Conservation (phyloP, 37 sponge, comb jelly and placozoan species). For the Hormiphora californensis region DNA sequence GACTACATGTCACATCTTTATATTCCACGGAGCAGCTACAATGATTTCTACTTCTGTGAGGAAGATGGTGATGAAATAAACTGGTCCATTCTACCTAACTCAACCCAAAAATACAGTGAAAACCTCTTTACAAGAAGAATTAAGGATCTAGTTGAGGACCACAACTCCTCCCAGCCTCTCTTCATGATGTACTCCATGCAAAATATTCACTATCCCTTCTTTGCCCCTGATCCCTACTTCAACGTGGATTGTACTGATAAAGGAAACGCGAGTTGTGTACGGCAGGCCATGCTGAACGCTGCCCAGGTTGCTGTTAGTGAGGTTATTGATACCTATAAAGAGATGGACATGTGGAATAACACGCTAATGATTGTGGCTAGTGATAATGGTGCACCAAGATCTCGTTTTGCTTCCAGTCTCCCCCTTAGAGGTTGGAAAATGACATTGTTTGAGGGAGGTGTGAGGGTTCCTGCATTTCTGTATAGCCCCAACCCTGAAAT, state of each 20-base stretch:
- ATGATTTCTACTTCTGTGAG: neutral
- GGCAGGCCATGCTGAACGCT: conserved; percentile 58
- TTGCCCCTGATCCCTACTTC: conserved; percentile 57
- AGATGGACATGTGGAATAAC: conserved; percentile 60
- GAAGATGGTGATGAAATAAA: neutral
- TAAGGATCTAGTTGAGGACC: conserved; percentile 20
- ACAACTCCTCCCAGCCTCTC: conserved; percentile 55
- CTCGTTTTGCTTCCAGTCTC: too few species aligned
- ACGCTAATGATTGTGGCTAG: conserved; percentile 56
- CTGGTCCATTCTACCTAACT: neutral
- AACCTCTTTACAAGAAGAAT: too few species aligned
- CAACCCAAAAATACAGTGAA: neutral
- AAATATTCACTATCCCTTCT: conserved; percentile 51
- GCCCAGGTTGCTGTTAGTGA: conserved; percentile 54
- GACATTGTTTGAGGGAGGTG: too few species aligned
- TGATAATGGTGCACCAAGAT: conserved; percentile 61
- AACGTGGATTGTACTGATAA: conserved; percentile 53
- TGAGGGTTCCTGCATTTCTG: too few species aligned
- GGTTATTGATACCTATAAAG: neutral
- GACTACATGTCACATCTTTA: too few species aligned
- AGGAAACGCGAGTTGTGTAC: conserved; percentile 20
- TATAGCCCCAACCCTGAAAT: too few species aligned
- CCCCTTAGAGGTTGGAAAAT: too few species aligned
- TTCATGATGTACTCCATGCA: conserved; percentile 54
- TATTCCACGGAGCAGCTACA: neutral